Evolutionary conservation across 2,888 invertebrate species (phyloP), one percentile per base, ranked within the genome.

Genomic region (Thera britannica): DNA sequence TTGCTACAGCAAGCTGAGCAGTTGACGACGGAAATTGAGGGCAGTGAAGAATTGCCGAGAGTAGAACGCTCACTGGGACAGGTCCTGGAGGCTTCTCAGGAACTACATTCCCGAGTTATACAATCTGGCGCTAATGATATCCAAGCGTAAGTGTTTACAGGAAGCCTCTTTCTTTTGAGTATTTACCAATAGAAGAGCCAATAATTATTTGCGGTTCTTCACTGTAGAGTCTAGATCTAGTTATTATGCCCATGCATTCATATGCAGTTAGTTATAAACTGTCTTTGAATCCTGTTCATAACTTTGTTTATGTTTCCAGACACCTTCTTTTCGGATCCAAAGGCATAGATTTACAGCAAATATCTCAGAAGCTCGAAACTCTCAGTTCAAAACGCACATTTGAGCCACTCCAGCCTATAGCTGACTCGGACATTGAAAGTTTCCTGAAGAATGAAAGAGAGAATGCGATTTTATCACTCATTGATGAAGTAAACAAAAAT

Each of bases 321-420:
- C 98, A 98, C 78, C 95, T 98, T 54, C 89, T 99, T 65, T 95
- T 99, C 76, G 98, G 98, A 0, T 97, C 98, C 0, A 97, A 97
- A 90, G 99, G 99, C 3, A 97, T 98, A 76, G 99, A 99, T 91
- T 92, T 99, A 59, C 98, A 98, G n/a, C 97, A 97, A 90, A 97
- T 99, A 75, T 97, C 98, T 3, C 97, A 98, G 80, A 98, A 98
- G 82, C 92, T 99, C 41, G 98, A 98, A 87, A 96, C 97, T 0
- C 94, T 99, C 2, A 98, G 97, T 85, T 96, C 98, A 6, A 96
- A 97, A 70, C 95, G 96, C 64, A 97, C 97, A n/a, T 97, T 97
- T 79, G 97, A 97, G 85, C 97, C 98, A 0, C 93, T 98, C 35
- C 98, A 98, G 90, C 98, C 98, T 0, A 96, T 98, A 60, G 96